phyloP scores from a whole-genome alignment of 2,113 vertebrate species.

The Tor tambroides region DNA sequence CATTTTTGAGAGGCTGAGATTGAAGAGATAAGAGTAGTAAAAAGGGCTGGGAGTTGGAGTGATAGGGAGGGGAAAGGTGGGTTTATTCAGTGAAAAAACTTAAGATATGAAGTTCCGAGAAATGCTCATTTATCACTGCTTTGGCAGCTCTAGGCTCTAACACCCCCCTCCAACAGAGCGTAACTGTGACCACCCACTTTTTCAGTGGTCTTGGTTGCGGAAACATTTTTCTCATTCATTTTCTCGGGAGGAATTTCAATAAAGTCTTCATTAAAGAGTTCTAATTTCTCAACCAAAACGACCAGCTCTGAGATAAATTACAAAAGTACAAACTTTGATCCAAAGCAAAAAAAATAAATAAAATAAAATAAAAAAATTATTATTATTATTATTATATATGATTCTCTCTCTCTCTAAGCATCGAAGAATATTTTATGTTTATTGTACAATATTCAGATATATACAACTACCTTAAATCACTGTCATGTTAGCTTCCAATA shows the following conservation, averaged over 20 bases:
- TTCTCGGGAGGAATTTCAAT: neutral
- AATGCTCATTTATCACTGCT: neutral
- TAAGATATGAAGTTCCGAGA: neutral
- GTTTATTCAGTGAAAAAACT: neutral
- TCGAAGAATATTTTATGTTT: neutral
- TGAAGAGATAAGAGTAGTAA: neutral
- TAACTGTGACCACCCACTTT: slow-evolving; percentile 15
- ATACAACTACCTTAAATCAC: neutral
- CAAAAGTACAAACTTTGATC: neutral
- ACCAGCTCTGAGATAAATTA: neutral
- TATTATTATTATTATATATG: no score
- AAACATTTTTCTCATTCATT: neutral
- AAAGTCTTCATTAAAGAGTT: neutral
- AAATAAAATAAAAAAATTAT: no score
- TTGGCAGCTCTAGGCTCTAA: slow-evolving; percentile 55
- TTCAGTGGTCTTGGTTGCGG: neutral
- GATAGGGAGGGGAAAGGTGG: neutral
- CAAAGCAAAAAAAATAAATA: neutral
- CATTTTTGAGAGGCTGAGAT: neutral
- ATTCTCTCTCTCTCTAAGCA: no score
- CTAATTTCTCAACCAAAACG: neutral
- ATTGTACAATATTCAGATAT: neutral
- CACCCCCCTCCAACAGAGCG: slow-evolving; percentile 55
- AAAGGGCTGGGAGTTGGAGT: neutral
- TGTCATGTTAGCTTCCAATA: neutral